Evolutionary conservation across 1,140 invertebrate genomes (phyloP).

Genomic region (Magallana angulata): DNA sequence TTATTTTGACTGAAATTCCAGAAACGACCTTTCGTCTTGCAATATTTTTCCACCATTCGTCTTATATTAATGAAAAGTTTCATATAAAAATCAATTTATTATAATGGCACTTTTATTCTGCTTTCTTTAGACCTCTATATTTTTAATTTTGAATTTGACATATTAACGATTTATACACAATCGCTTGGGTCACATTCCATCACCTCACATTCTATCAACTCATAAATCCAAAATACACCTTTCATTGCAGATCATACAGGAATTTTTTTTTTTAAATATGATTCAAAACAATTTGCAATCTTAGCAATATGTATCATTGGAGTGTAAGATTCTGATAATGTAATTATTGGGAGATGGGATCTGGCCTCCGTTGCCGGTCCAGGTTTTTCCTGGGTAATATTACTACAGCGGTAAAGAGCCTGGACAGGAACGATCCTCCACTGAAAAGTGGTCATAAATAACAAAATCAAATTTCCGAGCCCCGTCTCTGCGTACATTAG

Average conservation of each 20-base stretch:
- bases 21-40: neutral
- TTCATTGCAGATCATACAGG: too few relatives aligned
- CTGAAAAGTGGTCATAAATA: slow-evolving; percentile 27
- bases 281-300: too few relatives aligned
- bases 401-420: slow-evolving; percentile 5
- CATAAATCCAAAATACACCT: neutral
- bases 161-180: neutral
- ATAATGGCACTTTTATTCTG: neutral
- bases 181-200: too few relatives aligned
- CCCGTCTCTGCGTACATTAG: neutral
- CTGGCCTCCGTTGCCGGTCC: neutral
- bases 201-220: neutral
- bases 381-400: slow-evolving; percentile 2
- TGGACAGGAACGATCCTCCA: slow-evolving; percentile 18
- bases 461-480: slow-evolving; percentile 45
- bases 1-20: slow-evolving; percentile 14
- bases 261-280: too few relatives aligned
- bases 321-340: slow-evolving; percentile 12
- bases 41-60: slow-evolving; percentile 6
- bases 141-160: neutral
- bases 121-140: neutral
- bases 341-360: neutral
- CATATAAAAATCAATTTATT: slow-evolving; percentile 35
- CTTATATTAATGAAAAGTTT: slow-evolving; percentile 26
- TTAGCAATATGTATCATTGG: neutral